Evolutionary conservation across 1,140 invertebrate species (phyloP), one percentile per base, ranked within the genome.

Genomic region (Bombus turneri): DNA sequence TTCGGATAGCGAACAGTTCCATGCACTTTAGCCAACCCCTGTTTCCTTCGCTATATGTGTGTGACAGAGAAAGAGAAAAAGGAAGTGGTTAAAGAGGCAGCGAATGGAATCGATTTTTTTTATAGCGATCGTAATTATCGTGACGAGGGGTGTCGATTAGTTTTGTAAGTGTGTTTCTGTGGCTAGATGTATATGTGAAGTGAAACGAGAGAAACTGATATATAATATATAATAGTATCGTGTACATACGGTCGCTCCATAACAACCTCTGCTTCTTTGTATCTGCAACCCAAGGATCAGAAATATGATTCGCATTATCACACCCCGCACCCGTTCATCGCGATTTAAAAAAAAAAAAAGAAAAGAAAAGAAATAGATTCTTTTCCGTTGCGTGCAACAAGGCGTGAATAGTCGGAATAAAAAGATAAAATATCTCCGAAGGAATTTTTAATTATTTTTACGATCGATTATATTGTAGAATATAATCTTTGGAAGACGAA

Each of bases 211-310:
- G 68, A 89, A 68, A 85, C 64, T 77, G 72, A 62, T 18, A 91
- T 81, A 90, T 92, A 92, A 92, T 89, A 95, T 87, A 93, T 94
- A 95, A 94, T 93, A 95, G 92, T 92, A 94, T 94, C 95, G 94
- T 95, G 96, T 98, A 98, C 97, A 97, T 98, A 98, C 97, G 97
- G 97, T 97, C 97, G 96, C 95, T 98, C 97, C 96, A 97, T 96
- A 95, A 97, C 97, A 95, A 97, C 97, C 96, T 98, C 97, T 94
- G 97, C 96, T 95, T 98, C 97, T 97, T 97, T 98, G 97, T 97
- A 97, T 97, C 97, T 98, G 97, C 93, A 98, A 98, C 97, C 94
- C 92, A 53, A 95, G 94, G 92, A 95, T 93, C 92, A 95, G 71
- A 94, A 91, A 92, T 81, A 87, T 92, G 74, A 88, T 91, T 68